These are phyloP conservation scores for Poeciliopsis gracilis DNA, from an alignment of 2,797 vertebrate species.

Conservation along the genomic window DNA sequence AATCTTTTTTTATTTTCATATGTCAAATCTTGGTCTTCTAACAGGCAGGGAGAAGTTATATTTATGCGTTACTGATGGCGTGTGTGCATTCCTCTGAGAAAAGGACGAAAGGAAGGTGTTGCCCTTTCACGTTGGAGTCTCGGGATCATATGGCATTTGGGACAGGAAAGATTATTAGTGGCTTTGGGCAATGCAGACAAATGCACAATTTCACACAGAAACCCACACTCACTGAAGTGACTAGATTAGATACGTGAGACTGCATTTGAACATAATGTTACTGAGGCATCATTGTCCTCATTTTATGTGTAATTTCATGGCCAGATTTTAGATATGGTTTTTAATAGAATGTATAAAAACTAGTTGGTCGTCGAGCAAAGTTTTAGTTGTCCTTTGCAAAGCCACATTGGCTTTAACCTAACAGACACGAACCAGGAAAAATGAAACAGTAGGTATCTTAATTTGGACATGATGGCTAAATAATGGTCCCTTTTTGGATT, in stretches of 20 bases:
- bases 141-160: constrained; percentile 62
- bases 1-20: background rate
- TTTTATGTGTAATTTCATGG: background rate
- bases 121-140: constrained; percentile 59
- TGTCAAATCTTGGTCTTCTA: background rate
- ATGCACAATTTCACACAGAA: constrained; percentile 12
- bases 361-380: background rate
- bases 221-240: background rate
- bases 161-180: constrained; percentile 60
- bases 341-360: background rate
- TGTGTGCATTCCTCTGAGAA: background rate
- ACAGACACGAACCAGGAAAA: background rate
- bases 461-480: background rate
- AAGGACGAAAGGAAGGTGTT: constrained; percentile 38
- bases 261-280: background rate
- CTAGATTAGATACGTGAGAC: background rate
- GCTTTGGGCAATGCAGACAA: constrained; percentile 38
- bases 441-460: background rate
- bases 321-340: background rate
- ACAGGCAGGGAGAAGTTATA: background rate
- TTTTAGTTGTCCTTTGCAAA: background rate
- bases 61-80: constrained; percentile 1
- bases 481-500: background rate
- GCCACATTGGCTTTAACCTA: background rate
- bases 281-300: background rate